Conservation (phyloP, 2,888 invertebrate species). For the Drosophila mimetica region DNA sequence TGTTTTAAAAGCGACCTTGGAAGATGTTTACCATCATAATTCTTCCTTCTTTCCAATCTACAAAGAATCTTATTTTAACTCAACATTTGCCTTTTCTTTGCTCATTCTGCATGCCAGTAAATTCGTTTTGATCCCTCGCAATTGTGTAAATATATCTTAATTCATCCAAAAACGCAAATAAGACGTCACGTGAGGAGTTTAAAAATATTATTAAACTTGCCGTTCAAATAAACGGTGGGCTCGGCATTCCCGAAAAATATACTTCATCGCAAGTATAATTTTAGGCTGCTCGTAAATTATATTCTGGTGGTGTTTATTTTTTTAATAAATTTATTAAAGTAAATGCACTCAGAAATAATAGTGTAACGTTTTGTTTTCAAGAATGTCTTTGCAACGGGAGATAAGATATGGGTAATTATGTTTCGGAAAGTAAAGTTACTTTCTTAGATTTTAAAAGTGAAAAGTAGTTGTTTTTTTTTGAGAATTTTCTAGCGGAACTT, state of each 20-base stretch:
- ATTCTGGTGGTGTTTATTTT: no score
- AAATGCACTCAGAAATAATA: no score
- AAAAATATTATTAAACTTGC: not conserved
- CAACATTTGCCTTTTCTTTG: not conserved
- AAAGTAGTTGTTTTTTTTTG: no score
- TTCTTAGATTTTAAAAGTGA: no score
- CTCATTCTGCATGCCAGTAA: not conserved
- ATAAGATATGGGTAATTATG: no score
- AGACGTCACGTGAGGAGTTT: conserved; percentile 7
- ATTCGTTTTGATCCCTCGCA: not conserved
- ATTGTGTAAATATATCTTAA: conserved; percentile 27
- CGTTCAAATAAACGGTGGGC: not conserved
- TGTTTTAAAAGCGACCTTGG: conserved; percentile 13
- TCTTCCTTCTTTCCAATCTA: conserved; percentile 7
- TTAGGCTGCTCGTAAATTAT: conserved; percentile 1
- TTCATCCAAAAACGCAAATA: conserved; percentile 1
- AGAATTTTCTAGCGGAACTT: no score
- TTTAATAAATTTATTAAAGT: no score
- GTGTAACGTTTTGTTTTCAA: no score
- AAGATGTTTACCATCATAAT: conserved; percentile 29
- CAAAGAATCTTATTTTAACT: conserved; percentile 10
- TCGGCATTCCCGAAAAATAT: no score
- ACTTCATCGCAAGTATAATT: not conserved
- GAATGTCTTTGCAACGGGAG: no score
- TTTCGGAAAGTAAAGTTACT: no score